Evolutionary conservation across 2,797 vertebrate species (phyloP), one percentile per base, ranked within the genome.

Genomic region (Leontopithecus rosalia): DNA sequence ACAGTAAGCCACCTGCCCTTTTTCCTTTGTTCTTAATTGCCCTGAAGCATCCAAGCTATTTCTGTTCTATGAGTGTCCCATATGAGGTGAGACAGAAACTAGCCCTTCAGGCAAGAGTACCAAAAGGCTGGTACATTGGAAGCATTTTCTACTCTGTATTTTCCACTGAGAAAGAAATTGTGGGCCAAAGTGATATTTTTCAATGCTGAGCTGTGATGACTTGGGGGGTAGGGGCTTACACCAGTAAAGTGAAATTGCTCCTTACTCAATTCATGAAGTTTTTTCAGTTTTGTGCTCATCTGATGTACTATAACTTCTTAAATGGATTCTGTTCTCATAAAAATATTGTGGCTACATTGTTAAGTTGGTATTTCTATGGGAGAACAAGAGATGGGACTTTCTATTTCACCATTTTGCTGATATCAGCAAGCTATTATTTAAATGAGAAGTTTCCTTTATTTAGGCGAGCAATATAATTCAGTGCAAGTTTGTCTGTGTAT

Each of bases 381-480:
- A 41, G 20, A 67, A 50, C 13, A 67, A 24, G 14, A 22, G 6
- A 50, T 55, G 20, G 30, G 5, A 41, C 30, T 85, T 67, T 17
- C 20, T 43, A 28, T n/a, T 79, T 86, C 7, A 55, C 30, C 36
- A 43, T 79, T 86, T 86, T 41, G 2, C 39, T 93, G 28, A 86
- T 17, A 43, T 64, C 30, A 92, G 22, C 52, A 92, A 52, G 67
- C 28, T 85, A 4, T 86, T 92, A 70, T 86, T 96, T 96, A 90
- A 88, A 80, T 80, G 52, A 33, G 17, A 83, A 92, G 28, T 87
- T 89, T 92, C 43, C 5, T 95, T 95, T 85, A 86, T 33, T 86
- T 90, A 92, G 24, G 39, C 88, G 43, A 91, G 26, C 61, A 90
- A 57, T 79, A 77, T 20, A 89, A 52, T 86, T 89, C 91, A 75